Base-by-base conservation (phyloP, 2,888 invertebrate genomes). In the Xestobium rufovillosum region DNA sequence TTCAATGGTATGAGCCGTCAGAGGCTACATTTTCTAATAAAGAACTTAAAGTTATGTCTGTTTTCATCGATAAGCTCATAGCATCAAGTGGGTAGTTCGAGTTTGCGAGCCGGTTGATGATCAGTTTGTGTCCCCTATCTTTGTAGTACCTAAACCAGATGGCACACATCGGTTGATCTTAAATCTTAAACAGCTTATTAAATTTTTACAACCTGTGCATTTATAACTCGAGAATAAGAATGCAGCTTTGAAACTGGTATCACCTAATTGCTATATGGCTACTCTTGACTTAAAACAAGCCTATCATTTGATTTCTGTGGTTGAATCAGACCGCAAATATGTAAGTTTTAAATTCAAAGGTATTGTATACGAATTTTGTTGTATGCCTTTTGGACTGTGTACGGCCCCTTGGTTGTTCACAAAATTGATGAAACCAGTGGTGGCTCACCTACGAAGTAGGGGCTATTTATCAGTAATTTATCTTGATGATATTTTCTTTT, bases 191-290 rank as follows among this genome's bases (percentile, higher is more conserved):
- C n/a, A 19, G 1, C 19, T 51, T 4, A 49, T 49, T 19, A 31
- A 39, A 25, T 51, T 39, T 31, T 16, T 52, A 13, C 9, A 15
- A 15, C 30, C 34, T 2, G 12, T 38, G 14, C 51, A 55, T 40
- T 54, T 55, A 32, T 52, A 55, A 38, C 38, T 51, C 23, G 49
- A 53, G 31, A 45, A 52, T 33, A 39, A 36, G 13, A 43, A 41
- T 37, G 43, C 45, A 1, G 45, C 43, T 1, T 31, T 26, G 6
- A 30, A 41, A 9, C 12, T 52, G 4, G 41, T 52, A 11, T 13
- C 26, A 2, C 4, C 19, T 13, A 31, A 43, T n/a, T 44, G 39
- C 31, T 39, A 26, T 23, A 40, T 44, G 38, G 35, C 36, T 4
- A 43, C 16, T 10, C n/a, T 45, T 28, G 43, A 45, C 23, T 26